These are phyloP conservation scores for Schizopygopsis malacanthus DNA, from an alignment of 2,797 vertebrate species.

Conservation along the genomic window DNA sequence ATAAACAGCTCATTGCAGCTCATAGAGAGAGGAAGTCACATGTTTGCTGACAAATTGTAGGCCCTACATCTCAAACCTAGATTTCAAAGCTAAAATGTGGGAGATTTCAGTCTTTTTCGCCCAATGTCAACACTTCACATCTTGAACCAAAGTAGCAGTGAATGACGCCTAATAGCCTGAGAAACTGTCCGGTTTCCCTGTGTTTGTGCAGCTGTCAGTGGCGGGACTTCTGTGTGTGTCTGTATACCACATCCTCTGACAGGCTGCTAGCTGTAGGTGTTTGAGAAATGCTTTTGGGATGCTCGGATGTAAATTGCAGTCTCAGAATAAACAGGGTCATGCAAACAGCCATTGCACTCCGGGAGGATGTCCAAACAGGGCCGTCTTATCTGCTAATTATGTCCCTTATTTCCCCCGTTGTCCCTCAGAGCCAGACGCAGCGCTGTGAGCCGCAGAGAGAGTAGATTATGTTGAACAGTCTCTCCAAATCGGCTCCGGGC, in stretches of 20 bases:
- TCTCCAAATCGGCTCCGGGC: constrained; percentile 44
- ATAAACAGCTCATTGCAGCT: no score
- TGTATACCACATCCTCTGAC: not conserved
- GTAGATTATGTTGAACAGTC: constrained; percentile 51
- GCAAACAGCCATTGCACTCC: constrained; percentile 15
- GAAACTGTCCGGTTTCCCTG: constrained; percentile 11
- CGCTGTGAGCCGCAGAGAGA: constrained; percentile 21
- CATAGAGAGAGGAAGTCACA: no score
- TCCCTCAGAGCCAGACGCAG: constrained; percentile 36
- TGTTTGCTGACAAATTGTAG: no score
- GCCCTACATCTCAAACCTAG: no score
- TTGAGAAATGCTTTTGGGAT: constrained; percentile 2
- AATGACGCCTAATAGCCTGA: not conserved
- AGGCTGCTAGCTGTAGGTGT: not conserved
- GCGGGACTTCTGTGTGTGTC: not conserved
- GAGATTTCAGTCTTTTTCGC: not conserved
- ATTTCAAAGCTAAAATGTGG: no score
- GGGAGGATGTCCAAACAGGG: constrained; percentile 43
- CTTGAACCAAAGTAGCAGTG: not conserved
- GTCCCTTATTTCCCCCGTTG: constrained; percentile 72
- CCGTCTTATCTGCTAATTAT: constrained; percentile 80
- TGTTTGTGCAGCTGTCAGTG: constrained; percentile 19
- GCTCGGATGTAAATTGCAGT: constrained; percentile 23
- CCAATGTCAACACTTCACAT: not conserved
- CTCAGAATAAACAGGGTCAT: constrained; percentile 41